These are phyloP conservation scores for Lasioglossum vierecki DNA, from an alignment of 2,888 invertebrate species.

Conservation along the genomic window DNA sequence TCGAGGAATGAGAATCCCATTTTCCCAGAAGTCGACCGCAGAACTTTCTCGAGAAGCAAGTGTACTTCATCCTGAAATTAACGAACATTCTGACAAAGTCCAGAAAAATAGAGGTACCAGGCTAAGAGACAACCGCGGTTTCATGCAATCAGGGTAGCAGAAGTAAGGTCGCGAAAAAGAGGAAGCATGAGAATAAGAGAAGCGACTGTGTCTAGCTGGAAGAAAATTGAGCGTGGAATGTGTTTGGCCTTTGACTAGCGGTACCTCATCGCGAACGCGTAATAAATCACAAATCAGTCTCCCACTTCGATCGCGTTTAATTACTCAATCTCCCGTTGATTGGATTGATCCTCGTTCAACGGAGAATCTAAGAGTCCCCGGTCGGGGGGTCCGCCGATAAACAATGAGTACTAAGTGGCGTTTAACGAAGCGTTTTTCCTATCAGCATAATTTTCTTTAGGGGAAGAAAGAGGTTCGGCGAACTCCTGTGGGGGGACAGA, in stretches of 20 bases:
- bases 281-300: conserved; percentile 24
- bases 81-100: neutral
- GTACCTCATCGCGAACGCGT: neutral
- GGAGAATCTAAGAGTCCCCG: neutral
- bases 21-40: neutral
- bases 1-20: neutral
- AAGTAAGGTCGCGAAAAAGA: conserved; percentile 1
- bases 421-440: conserved; percentile 26
- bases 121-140: conserved; percentile 1
- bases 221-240: conserved; percentile 18
- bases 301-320: conserved; percentile 10
- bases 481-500: conserved; percentile 4
- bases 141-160: neutral
- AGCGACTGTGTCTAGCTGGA: neutral
- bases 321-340: neutral
- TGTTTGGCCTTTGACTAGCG: conserved; percentile 18
- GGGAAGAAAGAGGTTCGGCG: conserved; percentile 32
- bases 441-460: conserved; percentile 38
- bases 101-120: neutral
- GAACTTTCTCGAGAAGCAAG: neutral
- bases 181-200: neutral
- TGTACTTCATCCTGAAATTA: neutral
- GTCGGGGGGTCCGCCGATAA: neutral
- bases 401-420: conserved; percentile 9
- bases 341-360: neutral